Conservation (phyloP, 2,888 invertebrate genomes). For the Agrotis segetum region DNA sequence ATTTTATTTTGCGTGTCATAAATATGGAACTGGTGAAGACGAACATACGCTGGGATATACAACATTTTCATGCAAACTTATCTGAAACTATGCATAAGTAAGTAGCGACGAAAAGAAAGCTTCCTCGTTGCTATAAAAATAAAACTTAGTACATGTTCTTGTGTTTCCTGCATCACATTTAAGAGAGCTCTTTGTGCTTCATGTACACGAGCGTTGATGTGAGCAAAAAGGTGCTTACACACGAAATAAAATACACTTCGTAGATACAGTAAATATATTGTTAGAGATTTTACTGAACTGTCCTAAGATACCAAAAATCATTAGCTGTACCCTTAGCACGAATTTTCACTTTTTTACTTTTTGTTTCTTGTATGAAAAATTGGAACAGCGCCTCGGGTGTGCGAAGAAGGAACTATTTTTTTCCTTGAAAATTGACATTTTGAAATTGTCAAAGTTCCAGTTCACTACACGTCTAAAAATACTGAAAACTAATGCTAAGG, state of each 20-base stretch:
- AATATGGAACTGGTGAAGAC: conserved; percentile 87
- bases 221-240: conserved; percentile 40
- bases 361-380: too few relatives aligned
- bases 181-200: conserved; percentile 64
- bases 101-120: conserved; percentile 79
- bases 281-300: conserved; percentile 7
- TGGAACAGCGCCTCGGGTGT: too few relatives aligned
- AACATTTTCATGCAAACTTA: conserved; percentile 87
- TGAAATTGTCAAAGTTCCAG: too few relatives aligned
- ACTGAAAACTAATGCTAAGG: too few relatives aligned
- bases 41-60: conserved; percentile 82
- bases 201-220: conserved; percentile 53
- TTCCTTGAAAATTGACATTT: too few relatives aligned
- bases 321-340: too few relatives aligned
- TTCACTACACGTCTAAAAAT: too few relatives aligned
- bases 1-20: conserved; percentile 90
- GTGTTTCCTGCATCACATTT: conserved; percentile 62
- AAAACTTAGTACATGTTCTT: conserved; percentile 71
- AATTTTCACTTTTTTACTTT: too few relatives aligned
- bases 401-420: too few relatives aligned
- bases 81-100: conserved; percentile 89
- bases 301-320: background rate
- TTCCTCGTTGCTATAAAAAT: conserved; percentile 76
- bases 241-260: conserved; percentile 44
- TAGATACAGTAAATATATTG: conserved; percentile 5